Base-by-base conservation (phyloP, 2,797 vertebrate species). In the Brachyalestes nurse region DNA sequence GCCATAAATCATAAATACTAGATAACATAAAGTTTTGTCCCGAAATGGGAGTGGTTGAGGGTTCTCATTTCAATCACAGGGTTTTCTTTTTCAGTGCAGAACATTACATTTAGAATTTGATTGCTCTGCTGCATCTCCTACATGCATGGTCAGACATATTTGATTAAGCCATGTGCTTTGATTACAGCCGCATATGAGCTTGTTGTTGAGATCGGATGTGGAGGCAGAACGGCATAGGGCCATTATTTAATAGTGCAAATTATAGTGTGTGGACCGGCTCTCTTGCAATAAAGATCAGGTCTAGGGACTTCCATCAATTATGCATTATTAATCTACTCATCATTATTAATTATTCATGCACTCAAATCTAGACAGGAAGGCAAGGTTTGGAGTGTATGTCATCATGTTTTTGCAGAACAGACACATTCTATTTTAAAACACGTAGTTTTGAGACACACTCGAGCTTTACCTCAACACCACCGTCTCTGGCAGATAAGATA, bases 271-370 rank as follows among this genome's bases (percentile, higher is more conserved):
- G 34, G 21, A 38, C 28, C 65, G 25, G 25, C 62, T 83, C 14
- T 38, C 40, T 61, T 64, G 55, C 60, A 69, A 47, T 66, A 45
- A 57, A 64, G 61, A 72, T 77, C 67, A 77, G 76, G 76, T 75
- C 40, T 23, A 78, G 21, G 61, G 58, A 78, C 47, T 60, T 87
- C 84, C 89, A 92, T 89, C 87, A 89, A 91, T 81, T 91, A 92
- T 94, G 82, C 85, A 93, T 94, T 88, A 92, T 94, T 94, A 90
- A 94, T 94, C 88, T 77, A 82, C 78, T 88, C 81, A 89, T 88
- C 70, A 66, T 67, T 87, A 92, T 95, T 90, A 93, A 92, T 91
- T 92, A 93, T 94, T 91, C 92, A 93, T 92, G 87, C 84, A 86
- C 78, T 82, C 89, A 88, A 88, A 84, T 89, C 71, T 85, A 82